A percentile compares a stretch with the other conserved stretches of the same genome.
phyloP scores from a whole-genome alignment of 1,140 invertebrate species.

The Drosophila repleta region DNA sequence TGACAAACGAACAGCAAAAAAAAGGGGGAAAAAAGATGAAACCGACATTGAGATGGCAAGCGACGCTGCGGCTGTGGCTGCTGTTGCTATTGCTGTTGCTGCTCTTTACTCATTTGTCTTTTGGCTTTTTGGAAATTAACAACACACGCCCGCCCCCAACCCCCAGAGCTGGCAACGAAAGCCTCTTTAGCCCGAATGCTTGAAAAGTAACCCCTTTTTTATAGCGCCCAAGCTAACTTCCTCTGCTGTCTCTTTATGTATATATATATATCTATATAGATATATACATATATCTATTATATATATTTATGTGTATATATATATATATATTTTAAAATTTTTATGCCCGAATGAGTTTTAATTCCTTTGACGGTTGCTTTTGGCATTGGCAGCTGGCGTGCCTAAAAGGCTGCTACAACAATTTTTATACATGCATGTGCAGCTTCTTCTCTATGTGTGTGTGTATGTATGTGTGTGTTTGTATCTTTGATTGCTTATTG shows the following conservation, averaged over 20 bases:
- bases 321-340: constrained; percentile 80
- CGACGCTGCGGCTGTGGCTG: background rate
- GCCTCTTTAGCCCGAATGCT: constrained; percentile 35
- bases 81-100: constrained; percentile 31
- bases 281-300: constrained; percentile 3
- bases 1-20: constrained; percentile 51
- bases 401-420: constrained; percentile 67
- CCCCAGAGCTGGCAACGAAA: constrained; percentile 9
- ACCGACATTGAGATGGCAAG: constrained; percentile 66
- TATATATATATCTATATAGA: constrained; percentile 2
- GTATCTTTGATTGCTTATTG: constrained; percentile 81
- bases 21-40: constrained; percentile 11
- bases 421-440: constrained; percentile 43
- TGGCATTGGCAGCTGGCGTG: constrained; percentile 75
- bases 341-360: constrained; percentile 81
- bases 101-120: constrained; percentile 80
- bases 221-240: constrained; percentile 50
- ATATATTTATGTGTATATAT: constrained; percentile 15
- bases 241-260: constrained; percentile 22
- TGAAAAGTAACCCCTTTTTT: constrained; percentile 78
- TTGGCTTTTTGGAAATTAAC: constrained; percentile 81
- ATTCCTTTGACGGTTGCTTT: constrained; percentile 79
- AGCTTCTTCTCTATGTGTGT: constrained; percentile 23
- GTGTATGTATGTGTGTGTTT: constrained; percentile 51
- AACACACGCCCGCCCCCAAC: constrained; percentile 50